These are phyloP conservation scores for Vulpes vulpes DNA, from an alignment of 2,113 vertebrate genomes.

Conservation along the genomic window DNA sequence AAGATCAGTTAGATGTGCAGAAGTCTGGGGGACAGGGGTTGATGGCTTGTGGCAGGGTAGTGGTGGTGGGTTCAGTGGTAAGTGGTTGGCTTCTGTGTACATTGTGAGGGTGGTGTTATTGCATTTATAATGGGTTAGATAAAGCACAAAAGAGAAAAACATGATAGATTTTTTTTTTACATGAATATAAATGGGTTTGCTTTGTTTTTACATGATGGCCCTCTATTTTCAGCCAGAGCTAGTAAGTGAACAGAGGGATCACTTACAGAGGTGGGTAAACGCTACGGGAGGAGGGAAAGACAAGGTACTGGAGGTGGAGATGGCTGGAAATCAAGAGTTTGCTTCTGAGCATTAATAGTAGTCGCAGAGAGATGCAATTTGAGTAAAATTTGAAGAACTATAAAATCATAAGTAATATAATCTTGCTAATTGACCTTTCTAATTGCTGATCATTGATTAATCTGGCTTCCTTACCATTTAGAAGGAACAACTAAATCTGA, in stretches of 20 bases:
- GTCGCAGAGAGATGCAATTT: neutral
- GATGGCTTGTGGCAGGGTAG: neutral
- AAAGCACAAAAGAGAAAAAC: neutral
- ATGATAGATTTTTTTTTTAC: neutral
- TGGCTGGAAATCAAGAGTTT: neutral
- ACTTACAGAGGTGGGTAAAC: neutral
- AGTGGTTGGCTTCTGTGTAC: neutral
- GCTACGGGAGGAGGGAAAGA: neutral
- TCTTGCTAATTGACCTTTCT: neutral
- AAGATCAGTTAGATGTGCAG: neutral
- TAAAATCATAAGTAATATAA: neutral
- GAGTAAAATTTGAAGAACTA: neutral
- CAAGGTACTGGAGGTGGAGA: neutral
- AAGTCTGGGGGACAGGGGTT: neutral
- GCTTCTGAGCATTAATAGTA: neutral
- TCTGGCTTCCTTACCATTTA: neutral
- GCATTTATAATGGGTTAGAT: neutral
- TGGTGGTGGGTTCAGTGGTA: neutral
- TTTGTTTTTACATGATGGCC: neutral
- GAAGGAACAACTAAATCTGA: neutral
- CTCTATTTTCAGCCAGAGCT: neutral
- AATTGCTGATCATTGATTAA: neutral
- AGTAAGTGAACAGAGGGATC: neutral
- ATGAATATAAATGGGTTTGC: neutral
- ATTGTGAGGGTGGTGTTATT: neutral